A percentile compares a stretch with the other conserved stretches of the same genome.
Evolutionary conservation across 2,113 vertebrate genomes (phyloP).

Genomic region (Dascyllus trimaculatus): DNA sequence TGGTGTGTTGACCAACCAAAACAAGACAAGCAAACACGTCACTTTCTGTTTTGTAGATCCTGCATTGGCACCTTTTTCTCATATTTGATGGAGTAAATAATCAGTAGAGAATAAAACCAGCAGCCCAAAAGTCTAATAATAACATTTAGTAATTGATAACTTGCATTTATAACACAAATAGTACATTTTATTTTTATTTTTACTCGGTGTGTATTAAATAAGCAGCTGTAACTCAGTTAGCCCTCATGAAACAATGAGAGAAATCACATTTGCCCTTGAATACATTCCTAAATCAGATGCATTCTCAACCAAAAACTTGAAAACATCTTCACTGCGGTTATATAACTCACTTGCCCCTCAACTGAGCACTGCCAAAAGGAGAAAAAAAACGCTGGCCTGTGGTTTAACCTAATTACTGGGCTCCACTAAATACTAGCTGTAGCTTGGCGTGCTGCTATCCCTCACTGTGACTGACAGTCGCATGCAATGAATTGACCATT

Average conservation of each 20-base stretch:
- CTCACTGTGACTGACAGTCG: constrained; percentile 4
- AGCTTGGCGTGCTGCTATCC: not conserved
- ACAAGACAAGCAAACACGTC: not conserved
- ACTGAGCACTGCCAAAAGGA: not conserved
- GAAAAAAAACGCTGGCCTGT: not conserved
- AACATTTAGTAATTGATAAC: no score
- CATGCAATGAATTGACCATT: constrained; percentile 40
- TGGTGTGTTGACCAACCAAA: not conserved
- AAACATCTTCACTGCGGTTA: not conserved
- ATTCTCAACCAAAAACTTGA: not conserved
- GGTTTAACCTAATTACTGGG: not conserved
- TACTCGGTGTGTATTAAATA: no score
- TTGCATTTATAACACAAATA: no score
- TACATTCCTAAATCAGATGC: not conserved
- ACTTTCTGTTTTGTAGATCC: no score
- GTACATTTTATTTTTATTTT: no score
- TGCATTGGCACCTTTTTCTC: no score
- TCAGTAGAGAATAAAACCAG: not conserved
- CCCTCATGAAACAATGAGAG: not conserved
- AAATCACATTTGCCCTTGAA: not conserved
- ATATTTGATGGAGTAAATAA: not conserved
- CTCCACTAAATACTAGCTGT: not conserved
- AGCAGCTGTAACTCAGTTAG: not conserved
- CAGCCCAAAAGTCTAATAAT: no score
- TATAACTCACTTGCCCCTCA: not conserved